These are phyloP conservation scores for Clunio marinus DNA, from an alignment of 2,888 invertebrate species.

Conservation along the genomic window DNA sequence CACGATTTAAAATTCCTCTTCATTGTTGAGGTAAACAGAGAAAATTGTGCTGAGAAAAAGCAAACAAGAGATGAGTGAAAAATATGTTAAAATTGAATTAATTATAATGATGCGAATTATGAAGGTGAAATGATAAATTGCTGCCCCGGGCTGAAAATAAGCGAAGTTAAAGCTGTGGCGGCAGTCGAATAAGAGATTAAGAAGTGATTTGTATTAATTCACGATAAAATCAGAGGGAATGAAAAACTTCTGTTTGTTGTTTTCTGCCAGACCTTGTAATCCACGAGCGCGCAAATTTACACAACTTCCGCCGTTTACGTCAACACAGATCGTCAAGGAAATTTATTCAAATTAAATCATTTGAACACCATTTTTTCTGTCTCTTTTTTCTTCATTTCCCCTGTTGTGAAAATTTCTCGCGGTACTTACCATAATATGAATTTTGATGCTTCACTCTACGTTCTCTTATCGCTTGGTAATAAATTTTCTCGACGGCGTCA, in stretches of 20 bases:
- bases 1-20: constrained; percentile 25
- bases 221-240: constrained; percentile 15
- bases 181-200: constrained; percentile 15
- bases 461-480: constrained; percentile 26
- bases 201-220: constrained; percentile 33
- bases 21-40: not conserved
- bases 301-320: not conserved
- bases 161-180: not conserved
- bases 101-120: constrained; percentile 32
- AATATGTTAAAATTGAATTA: constrained; percentile 32
- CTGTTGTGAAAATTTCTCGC: not conserved
- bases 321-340: constrained; percentile 5
- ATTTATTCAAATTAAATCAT: constrained; percentile 38
- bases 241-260: not conserved
- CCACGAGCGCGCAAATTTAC: not conserved
- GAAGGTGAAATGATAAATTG: constrained; percentile 38
- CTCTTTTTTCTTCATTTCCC: not conserved
- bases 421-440: constrained; percentile 27
- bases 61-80: not conserved
- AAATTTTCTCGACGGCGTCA: constrained; percentile 20
- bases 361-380: constrained; percentile 17
- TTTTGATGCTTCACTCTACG: constrained; percentile 34
- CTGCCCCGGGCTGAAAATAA: not conserved
- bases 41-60: not conserved
- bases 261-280: not conserved